Base-by-base conservation (phyloP, 2,888 invertebrate species). In the Athripsodes cinereus region DNA sequence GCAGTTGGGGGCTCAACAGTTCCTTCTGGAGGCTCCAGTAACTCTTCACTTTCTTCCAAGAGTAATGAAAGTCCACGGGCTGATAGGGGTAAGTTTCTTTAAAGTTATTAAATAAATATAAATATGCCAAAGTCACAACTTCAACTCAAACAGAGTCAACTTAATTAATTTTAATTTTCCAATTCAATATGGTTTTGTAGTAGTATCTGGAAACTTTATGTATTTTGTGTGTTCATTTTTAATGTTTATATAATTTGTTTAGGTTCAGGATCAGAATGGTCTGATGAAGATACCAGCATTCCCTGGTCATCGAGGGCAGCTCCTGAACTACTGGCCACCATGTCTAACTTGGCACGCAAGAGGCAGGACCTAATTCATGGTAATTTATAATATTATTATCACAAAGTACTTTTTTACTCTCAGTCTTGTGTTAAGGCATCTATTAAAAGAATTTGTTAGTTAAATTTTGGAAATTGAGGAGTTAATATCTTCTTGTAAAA, bases 311-410 rank as follows among this genome's bases (percentile, higher is more conserved):
- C 76, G 65, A 75, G 72, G 57, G 69, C 78, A 35, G 72, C 78
- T 1, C 71, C 75, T 0, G 71, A 72, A 22, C 68, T 74, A 2
- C 66, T 76, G n/a, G 74, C 73, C 62, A 61, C 72, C 1, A 70
- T 78, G 21, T 70, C 72, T 1, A 64, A 74, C 2, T 62, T 73
- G 53, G 69, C 74, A 20, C 66, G 78, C 65, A 79, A 79, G 61
- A 70, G 78, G 0, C 79, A 79, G 68, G 79, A 79, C 63, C 74
- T 78, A 53, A 79, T 79, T 64, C 79, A 79, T 58, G 79, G 79
- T 79, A 11, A 67, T 72, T 52, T 49, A 47, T 18, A 10, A 5
- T 5, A 5, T 16, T 44, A 44, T 20, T 31, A 11, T 31, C n/a
- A 46, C n/a, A 46, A 11, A 46, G 5, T 46, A 16, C 6, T 46